Base-by-base conservation (phyloP, 2,888 invertebrate species). In the Dascillus cervinus region DNA sequence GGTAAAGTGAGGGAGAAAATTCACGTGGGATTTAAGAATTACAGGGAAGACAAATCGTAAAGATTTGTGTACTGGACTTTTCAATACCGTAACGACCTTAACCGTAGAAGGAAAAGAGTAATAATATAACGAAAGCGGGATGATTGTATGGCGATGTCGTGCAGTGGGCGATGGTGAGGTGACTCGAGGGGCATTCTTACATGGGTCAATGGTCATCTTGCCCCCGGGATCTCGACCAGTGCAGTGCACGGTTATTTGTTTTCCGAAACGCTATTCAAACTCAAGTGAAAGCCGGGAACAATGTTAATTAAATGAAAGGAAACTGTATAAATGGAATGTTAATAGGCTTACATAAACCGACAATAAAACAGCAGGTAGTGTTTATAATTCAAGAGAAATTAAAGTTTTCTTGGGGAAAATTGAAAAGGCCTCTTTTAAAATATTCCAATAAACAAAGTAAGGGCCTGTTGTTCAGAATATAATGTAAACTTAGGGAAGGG, bases 161-260 rank as follows among this genome's bases (percentile, higher is more conserved):
- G 34, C 36, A 28, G 34, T 35, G 29, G 32, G 35, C 29, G 41
- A 25, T 26, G 15, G 22, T 14, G 26, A 34, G 28, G 26, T 19
- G 29, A 30, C 38, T 36, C 33, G 37, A 38, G 39, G 41, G 34
- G 34, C 41, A 39, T 41, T 43, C 41, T 33, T 37, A 32, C 38
- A 32, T 29, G 38, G 47, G 44, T 47, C 47, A 47, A 42, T 32
- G 41, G 41, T 47, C 44, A 43, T 34, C 23, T 26, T 37, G 42
- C 47, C 41, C 43, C 37, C 29, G 39, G 41, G 41, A 43, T 35
- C 46, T 37, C 33, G 37, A 27, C 31, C 41, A 39, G 39, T 44
- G 41, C n/a, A n/a, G 39, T 37, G 41, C 34, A 27, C 34, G 10
- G 8, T 15, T 9, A n/a, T 8, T 8, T 13, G 25, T n/a, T 30